A percentile compares a stretch with the other conserved stretches of the same genome.
These are phyloP conservation scores for Pimephales promelas DNA, from an alignment of 2,113 vertebrate genomes.

Conservation along the genomic window DNA sequence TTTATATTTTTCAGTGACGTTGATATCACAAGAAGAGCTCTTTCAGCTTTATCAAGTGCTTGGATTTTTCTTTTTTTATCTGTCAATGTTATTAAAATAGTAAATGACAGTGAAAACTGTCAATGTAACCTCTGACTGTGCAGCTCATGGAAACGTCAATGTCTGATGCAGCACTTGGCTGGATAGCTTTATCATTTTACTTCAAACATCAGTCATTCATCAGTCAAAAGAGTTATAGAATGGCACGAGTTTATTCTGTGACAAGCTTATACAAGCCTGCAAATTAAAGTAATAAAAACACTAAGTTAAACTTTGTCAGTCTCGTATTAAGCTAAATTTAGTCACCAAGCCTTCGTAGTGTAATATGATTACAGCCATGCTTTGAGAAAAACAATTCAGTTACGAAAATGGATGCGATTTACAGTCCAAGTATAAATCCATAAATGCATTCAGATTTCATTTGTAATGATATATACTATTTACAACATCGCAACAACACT, in stretches of 20 bases:
- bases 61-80: background rate
- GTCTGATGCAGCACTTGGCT: background rate
- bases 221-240: background rate
- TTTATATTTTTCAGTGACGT: background rate
- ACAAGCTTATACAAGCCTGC: background rate
- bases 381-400: background rate
- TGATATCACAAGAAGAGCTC: background rate
- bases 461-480: conserved; percentile 5
- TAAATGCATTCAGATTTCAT: conserved; percentile 19
- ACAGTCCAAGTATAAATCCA: conserved; percentile 19
- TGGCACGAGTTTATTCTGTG: background rate
- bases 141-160: background rate
- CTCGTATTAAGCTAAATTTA: background rate
- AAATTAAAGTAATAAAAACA: background rate
- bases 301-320: background rate
- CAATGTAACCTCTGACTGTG: background rate
- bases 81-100: background rate
- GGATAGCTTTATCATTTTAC: background rate
- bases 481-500: background rate
- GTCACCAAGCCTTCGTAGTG: background rate
- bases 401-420: conserved; percentile 10
- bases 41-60: background rate
- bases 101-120: background rate
- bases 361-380: conserved; percentile 13
- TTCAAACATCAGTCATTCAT: conserved; percentile 1